Evolutionary conservation across 2,797 vertebrate species (phyloP).

Genomic region (Salmo trutta): DNA sequence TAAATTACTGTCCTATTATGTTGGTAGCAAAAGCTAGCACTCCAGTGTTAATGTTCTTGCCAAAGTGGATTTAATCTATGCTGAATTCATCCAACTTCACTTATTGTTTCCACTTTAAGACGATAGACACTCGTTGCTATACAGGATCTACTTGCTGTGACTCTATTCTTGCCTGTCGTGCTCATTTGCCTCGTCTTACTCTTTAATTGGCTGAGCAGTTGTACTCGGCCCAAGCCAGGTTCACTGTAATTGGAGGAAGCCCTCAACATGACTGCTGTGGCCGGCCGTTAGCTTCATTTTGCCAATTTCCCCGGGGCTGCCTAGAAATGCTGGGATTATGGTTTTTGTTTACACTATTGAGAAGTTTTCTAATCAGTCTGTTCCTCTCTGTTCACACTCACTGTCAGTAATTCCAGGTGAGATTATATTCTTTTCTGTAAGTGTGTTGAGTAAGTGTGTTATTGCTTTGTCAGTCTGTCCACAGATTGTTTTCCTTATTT

Average conservation of each 20-base stretch:
- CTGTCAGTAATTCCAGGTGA: not conserved
- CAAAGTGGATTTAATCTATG: not conserved
- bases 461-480: not conserved
- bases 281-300: conserved; percentile 20
- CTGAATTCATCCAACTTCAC: not conserved
- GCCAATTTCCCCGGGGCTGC: conserved; percentile 17
- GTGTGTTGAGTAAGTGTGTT: not conserved
- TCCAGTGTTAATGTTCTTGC: not conserved
- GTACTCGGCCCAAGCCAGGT: not conserved
- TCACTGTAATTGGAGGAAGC: conserved; percentile 9
- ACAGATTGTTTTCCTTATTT: not conserved
- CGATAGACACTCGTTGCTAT: not conserved
- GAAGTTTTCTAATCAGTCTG: conserved; percentile 46
- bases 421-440: not conserved
- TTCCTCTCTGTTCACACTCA: not conserved
- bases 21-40: too few species aligned
- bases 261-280: not conserved
- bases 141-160: not conserved
- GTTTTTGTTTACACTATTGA: conserved; percentile 34
- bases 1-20: too few species aligned
- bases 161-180: not conserved
- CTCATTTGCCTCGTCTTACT: not conserved
- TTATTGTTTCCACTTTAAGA: not conserved
- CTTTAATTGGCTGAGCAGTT: not conserved
- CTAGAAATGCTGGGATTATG: conserved; percentile 38